Conservation (phyloP, 1,140 invertebrate genomes). For the Patella vulgata region DNA sequence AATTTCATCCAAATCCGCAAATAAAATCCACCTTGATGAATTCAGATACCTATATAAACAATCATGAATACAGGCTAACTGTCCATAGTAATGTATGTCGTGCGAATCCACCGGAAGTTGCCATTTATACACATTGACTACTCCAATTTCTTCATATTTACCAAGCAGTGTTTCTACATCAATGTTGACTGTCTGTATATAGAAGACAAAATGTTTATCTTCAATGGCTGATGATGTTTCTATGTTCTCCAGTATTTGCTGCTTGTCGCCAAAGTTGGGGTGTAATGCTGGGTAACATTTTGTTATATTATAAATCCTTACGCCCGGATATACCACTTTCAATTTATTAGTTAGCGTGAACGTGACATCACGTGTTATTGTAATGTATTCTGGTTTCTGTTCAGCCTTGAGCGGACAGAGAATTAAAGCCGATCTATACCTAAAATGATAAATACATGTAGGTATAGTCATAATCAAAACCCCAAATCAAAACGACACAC, state of each 20-base stretch:
- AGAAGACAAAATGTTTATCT: conserved; percentile 16
- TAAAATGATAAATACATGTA: too few species aligned
- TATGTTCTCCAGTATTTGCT: conserved; percentile 8
- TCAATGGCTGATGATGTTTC: conserved; percentile 3
- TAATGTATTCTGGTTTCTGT: too few species aligned
- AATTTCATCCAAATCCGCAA: conserved; percentile 13
- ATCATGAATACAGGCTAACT: conserved; percentile 16
- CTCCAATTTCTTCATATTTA: conserved; percentile 1
- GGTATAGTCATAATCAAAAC: too few species aligned
- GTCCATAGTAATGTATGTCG: conserved; percentile 7
- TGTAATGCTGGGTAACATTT: conserved; percentile 13
- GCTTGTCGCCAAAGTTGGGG: not conserved
- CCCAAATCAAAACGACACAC: too few species aligned
- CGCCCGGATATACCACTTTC: too few species aligned
- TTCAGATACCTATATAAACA: conserved; percentile 17
- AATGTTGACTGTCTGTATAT: not conserved
- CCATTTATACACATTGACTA: conserved; percentile 7
- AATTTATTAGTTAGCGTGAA: too few species aligned
- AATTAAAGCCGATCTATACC: too few species aligned
- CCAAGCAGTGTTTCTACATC: not conserved
- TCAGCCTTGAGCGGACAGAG: too few species aligned
- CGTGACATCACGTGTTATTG: too few species aligned
- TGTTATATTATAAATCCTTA: conserved; percentile 10
- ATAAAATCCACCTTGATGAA: conserved; percentile 11
- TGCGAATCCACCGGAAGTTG: not conserved